Evolutionary conservation across 2,888 invertebrate genomes (phyloP).

Genomic region (Adelognathus sp.): DNA sequence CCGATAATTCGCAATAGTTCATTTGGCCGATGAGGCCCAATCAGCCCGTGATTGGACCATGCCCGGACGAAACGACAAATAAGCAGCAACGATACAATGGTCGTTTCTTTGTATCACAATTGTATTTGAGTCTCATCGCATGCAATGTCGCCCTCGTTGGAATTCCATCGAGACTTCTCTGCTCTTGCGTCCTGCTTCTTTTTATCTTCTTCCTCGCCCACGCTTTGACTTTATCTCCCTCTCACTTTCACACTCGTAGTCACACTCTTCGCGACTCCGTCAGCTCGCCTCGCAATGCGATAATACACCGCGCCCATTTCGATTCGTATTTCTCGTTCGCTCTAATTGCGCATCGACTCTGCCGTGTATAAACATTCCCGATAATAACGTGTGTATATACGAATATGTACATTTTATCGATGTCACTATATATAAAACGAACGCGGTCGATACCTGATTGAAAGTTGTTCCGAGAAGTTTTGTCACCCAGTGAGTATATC

Average conservation of each 20-base stretch:
- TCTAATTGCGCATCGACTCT: constrained; percentile 43
- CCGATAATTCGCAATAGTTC: no score
- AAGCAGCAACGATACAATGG: no score
- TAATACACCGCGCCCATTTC: constrained; percentile 27
- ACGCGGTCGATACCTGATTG: constrained; percentile 12
- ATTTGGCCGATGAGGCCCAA: no score
- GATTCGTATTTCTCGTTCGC: constrained; percentile 34
- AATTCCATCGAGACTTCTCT: constrained; percentile 68
- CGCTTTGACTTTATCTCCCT: constrained; percentile 16
- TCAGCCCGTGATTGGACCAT: no score
- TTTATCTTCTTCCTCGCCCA: constrained; percentile 48
- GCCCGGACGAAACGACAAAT: no score
- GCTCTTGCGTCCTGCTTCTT: background rate
- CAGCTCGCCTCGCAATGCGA: constrained; percentile 4
- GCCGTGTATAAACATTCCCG: constrained; percentile 2
- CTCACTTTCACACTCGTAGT: background rate
- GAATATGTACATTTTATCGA: constrained; percentile 31
- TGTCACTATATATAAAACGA: no score
- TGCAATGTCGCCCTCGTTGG: constrained; percentile 72
- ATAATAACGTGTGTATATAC: constrained; percentile 24
- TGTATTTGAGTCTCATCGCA: no score
- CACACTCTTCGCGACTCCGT: background rate
- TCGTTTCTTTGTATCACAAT: no score
- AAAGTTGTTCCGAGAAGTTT: constrained; percentile 26
- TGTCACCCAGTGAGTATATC: background rate